Conservation (phyloP, 2,113 vertebrate species). For the Brachyhypopomus gauderio region DNA sequence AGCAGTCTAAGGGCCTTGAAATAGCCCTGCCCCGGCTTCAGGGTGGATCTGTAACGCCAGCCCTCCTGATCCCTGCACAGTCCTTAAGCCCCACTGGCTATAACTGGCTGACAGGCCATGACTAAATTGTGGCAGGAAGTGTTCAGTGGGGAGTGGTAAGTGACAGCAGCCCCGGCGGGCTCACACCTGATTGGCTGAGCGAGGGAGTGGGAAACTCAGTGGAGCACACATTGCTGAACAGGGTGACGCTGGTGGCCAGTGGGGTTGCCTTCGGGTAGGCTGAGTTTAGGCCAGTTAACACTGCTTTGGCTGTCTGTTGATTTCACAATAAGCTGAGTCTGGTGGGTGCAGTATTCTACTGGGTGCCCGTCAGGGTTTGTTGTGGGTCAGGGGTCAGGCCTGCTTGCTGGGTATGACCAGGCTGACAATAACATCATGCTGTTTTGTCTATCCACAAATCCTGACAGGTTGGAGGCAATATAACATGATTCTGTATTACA, state of each 20-base stretch:
- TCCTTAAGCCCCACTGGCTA: neutral
- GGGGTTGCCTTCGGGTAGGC: too few species aligned
- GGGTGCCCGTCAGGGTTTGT: too few species aligned
- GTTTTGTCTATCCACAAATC: too few species aligned
- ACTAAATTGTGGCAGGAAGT: neutral
- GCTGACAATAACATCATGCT: too few species aligned
- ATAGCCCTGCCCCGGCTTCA: conserved; percentile 6
- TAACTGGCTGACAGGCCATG: neutral
- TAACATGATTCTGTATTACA: too few species aligned
- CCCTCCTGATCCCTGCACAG: neutral
- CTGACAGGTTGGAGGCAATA: too few species aligned
- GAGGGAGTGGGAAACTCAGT: neutral
- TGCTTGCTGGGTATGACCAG: too few species aligned
- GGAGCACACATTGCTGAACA: neutral
- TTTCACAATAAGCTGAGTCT: too few species aligned
- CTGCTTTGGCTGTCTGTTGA: too few species aligned
- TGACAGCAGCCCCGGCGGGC: neutral
- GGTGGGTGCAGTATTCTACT: too few species aligned
- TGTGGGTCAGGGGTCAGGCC: too few species aligned
- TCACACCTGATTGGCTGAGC: neutral
- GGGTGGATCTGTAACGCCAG: conserved; percentile 6
- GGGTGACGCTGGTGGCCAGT: neutral
- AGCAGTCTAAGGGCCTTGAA: conserved; percentile 18
- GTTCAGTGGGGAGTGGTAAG: neutral
- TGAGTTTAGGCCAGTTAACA: too few species aligned